Conservation (phyloP, 2,888 invertebrate genomes). For the Diarsia dahlii region DNA sequence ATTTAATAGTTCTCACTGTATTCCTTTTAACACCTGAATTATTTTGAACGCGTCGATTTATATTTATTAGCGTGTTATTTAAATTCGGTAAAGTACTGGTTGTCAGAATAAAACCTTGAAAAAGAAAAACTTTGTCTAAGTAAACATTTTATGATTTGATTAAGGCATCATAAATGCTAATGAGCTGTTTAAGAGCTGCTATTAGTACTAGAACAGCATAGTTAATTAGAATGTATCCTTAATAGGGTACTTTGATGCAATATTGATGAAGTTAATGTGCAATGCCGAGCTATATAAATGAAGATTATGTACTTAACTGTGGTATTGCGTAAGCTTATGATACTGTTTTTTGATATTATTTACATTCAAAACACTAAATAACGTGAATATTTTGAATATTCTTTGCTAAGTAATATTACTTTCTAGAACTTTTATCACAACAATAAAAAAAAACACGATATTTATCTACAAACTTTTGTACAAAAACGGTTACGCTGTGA, state of each 20-base stretch:
- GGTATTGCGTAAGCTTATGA: not conserved
- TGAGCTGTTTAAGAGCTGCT: constrained; percentile 22
- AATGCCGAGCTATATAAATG: constrained; percentile 15
- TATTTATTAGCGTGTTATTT: not conserved
- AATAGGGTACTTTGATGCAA: constrained; percentile 50
- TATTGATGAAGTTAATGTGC: constrained; percentile 55
- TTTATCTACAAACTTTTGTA: not conserved
- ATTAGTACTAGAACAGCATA: constrained; percentile 25
- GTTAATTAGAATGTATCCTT: constrained; percentile 32
- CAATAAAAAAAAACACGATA: constrained; percentile 7
- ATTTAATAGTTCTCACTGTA: constrained; percentile 24
- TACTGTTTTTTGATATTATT: constrained; percentile 1
- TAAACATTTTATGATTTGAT: constrained; percentile 28
- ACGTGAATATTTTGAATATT: not conserved
- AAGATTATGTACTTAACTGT: constrained; percentile 34
- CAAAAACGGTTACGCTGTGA: not conserved
- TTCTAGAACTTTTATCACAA: not conserved
- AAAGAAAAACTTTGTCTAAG: constrained; percentile 8
- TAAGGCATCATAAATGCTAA: constrained; percentile 30
- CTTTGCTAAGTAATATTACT: not conserved
- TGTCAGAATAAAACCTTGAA: constrained; percentile 21
- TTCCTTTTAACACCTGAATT: constrained; percentile 24
- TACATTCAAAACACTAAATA: not conserved
- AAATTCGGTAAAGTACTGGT: not conserved
- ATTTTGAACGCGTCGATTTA: constrained; percentile 6